Conservation (phyloP, 1,140 invertebrate genomes). For the Leptopilina clavipes region DNA sequence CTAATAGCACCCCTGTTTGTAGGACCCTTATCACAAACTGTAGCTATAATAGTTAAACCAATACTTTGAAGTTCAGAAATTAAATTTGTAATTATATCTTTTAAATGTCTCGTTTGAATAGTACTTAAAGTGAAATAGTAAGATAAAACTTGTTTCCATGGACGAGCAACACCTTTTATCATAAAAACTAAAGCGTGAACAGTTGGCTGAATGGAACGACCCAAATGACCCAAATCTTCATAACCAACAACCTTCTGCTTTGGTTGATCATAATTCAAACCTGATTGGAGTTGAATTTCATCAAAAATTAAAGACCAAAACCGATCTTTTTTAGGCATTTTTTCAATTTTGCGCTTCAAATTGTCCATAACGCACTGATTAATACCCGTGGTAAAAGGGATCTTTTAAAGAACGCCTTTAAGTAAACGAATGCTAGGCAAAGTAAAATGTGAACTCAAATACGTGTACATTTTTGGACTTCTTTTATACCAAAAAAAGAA, state of each 20-base stretch:
- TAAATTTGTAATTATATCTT: background rate
- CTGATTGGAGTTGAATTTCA: background rate
- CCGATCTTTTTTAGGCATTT: background rate
- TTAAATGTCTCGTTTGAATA: background rate
- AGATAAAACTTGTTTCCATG: background rate
- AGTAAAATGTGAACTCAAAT: background rate
- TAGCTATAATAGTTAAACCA: background rate
- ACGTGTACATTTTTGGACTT: background rate
- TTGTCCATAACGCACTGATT: background rate
- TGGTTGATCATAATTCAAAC: background rate
- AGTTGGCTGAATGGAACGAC: background rate
- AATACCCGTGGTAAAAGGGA: background rate
- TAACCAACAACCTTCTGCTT: background rate
- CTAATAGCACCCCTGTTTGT: background rate
- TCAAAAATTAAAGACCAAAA: background rate
- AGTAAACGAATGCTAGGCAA: conserved; percentile 1
- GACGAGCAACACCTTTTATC: background rate
- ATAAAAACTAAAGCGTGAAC: background rate
- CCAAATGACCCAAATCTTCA: conserved; percentile 1
- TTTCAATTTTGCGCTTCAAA: background rate
- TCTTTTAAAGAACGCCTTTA: background rate
- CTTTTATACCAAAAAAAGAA: background rate
- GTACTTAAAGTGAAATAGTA: background rate
- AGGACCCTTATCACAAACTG: conserved; percentile 38
- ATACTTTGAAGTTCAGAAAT: background rate